phyloP scores from a whole-genome alignment of 2,113 vertebrate species.

The Spilogale gracilis region DNA sequence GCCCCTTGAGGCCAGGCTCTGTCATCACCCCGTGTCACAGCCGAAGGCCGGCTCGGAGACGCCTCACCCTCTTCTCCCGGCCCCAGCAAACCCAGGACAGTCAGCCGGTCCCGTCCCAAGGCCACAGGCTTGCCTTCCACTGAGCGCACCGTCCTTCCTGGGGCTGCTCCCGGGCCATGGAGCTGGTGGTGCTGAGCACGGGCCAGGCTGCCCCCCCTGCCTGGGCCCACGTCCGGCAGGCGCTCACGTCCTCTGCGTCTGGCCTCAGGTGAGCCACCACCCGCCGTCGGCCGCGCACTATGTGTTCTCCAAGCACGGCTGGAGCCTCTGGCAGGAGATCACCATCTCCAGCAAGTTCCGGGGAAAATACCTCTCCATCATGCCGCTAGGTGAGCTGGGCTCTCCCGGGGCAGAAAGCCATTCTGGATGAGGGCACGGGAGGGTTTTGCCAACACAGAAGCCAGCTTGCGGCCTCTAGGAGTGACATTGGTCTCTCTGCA shows the following conservation, averaged over 20 bases:
- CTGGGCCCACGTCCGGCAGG: not conserved
- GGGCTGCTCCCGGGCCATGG: not conserved
- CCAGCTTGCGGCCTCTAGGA: not conserved
- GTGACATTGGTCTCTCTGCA: not conserved
- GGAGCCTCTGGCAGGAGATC: slow-evolving; percentile 99
- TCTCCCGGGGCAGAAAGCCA: not conserved
- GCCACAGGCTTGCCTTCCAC: not conserved
- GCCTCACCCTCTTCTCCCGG: not conserved
- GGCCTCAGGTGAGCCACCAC: slow-evolving; percentile 96
- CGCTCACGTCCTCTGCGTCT: not conserved
- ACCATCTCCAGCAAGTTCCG: slow-evolving; percentile 99
- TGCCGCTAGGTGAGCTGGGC: slow-evolving; percentile 94
- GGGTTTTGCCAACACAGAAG: not conserved
- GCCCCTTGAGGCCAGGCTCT: not conserved
- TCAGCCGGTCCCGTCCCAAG: not conserved
- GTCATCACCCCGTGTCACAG: not conserved
- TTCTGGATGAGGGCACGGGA: not conserved
- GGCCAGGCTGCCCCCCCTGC: rapidly evolving
- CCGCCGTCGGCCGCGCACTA: slow-evolving; percentile 97
- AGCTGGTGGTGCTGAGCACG: rapidly evolving
- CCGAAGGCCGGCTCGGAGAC: not conserved
- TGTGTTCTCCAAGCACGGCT: slow-evolving; percentile 95
- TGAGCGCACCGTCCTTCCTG: not conserved
- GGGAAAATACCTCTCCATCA: slow-evolving; percentile 99
- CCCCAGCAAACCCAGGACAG: not conserved